Percentiles rank a stretch among this genome's conserved stretches.
Evolutionary conservation across 2,797 vertebrate species (phyloP).

Genomic region (Hyperoplus lanceolatus): DNA sequence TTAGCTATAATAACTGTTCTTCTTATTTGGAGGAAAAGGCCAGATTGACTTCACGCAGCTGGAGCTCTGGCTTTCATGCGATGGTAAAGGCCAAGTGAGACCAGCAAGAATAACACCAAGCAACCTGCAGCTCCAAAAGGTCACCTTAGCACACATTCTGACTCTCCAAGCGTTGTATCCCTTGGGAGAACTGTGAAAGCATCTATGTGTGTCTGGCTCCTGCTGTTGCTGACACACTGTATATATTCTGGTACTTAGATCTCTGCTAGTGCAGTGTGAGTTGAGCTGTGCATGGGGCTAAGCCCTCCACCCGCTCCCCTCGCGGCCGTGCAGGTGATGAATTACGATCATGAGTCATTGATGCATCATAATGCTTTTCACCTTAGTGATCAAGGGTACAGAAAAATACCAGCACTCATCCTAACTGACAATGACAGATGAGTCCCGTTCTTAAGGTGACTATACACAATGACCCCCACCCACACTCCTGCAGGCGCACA

Average conservation of each 20-base stretch:
- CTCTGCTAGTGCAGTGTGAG: slow-evolving; percentile 12
- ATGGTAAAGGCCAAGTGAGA: slow-evolving; percentile 4
- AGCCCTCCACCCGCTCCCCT: slow-evolving; percentile 5
- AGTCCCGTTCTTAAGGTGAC: slow-evolving; percentile 50
- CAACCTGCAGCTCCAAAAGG: slow-evolving; percentile 4
- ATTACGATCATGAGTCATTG: slow-evolving; percentile 66
- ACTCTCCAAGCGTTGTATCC: slow-evolving; percentile 21
- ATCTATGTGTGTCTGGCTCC: slow-evolving; percentile 5
- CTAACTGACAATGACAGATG: slow-evolving; percentile 63
- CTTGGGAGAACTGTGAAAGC: slow-evolving; percentile 29
- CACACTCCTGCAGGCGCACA: neutral
- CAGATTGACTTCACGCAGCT: slow-evolving; percentile 40
- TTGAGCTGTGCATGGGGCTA: slow-evolving; percentile 9
- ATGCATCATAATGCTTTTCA: slow-evolving; percentile 59
- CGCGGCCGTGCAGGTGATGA: slow-evolving; percentile 46
- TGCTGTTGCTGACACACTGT: slow-evolving; percentile 11
- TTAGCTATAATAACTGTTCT: slow-evolving; percentile 38
- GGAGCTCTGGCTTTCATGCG: slow-evolving; percentile 26
- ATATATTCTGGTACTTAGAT: slow-evolving; percentile 10
- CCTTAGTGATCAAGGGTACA: slow-evolving; percentile 62
- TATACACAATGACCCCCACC: slow-evolving; percentile 15
- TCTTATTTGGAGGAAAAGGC: slow-evolving; percentile 22
- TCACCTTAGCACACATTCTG: slow-evolving; percentile 12
- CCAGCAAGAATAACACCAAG: neutral
- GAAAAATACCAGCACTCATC: slow-evolving; percentile 64